These are phyloP conservation scores for Lasaia peninsularis DNA, from an alignment of 1,140 invertebrate species.

Conservation along the genomic window DNA sequence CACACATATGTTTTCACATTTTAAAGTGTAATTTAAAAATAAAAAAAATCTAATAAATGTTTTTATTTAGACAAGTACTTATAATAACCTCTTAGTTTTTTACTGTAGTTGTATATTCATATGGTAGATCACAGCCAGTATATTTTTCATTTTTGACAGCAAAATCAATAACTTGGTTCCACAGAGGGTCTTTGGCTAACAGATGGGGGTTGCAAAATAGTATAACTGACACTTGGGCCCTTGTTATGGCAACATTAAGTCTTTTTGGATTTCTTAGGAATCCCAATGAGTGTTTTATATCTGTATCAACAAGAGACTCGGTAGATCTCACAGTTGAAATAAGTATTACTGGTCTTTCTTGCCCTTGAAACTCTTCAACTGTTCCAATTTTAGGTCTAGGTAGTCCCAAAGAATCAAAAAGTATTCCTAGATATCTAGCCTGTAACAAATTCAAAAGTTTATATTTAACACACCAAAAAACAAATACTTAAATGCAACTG, in stretches of 20 bases:
- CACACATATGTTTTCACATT: too few relatives aligned
- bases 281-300: conserved; percentile 82
- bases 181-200: conserved; percentile 83
- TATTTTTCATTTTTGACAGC: conserved; percentile 82
- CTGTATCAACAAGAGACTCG: conserved; percentile 60
- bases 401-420: conserved; percentile 83
- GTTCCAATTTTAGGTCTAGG: conserved; percentile 90
- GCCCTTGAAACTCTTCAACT: conserved; percentile 97
- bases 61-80: neutral
- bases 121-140: conserved; percentile 80
- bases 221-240: conserved; percentile 87
- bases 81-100: conserved; percentile 11
- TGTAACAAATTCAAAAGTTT: conserved; percentile 57
- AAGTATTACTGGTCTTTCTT: conserved; percentile 91
- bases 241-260: conserved; percentile 92
- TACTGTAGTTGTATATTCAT: conserved; percentile 6
- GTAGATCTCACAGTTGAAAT: conserved; percentile 90
- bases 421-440: conserved; percentile 84
- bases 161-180: conserved; percentile 83
- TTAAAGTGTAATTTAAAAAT: too few relatives aligned
- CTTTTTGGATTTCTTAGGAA: conserved; percentile 87
- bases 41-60: too few relatives aligned
- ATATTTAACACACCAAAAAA: conserved; percentile 24
- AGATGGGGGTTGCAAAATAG: conserved; percentile 91
- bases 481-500: too few relatives aligned